phyloP scores from a whole-genome alignment of 2,113 vertebrate genomes.

The Semnopithecus entellus region DNA sequence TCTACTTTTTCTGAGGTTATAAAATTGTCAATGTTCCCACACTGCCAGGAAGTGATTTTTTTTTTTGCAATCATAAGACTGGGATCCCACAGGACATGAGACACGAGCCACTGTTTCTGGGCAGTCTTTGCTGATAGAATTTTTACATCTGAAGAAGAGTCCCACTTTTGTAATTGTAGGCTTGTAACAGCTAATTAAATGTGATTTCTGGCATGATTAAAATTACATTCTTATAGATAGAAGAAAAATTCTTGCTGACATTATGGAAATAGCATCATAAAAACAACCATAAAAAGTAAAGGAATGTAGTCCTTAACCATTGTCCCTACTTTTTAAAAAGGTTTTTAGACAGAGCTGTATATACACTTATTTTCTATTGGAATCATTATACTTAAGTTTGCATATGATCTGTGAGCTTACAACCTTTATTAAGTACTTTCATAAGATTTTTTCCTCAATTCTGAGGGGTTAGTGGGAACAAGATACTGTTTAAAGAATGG shows the following conservation, averaged over 20 bases:
- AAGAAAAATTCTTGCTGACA: neutral
- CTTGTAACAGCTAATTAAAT: neutral
- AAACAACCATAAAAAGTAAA: neutral
- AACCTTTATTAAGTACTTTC: neutral
- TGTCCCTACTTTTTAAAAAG: neutral
- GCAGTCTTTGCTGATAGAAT: too few relatives aligned
- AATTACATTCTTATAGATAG: neutral
- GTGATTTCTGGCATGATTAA: neutral
- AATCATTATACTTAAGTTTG: neutral
- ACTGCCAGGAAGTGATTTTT: neutral
- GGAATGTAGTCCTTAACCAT: neutral
- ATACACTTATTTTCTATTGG: neutral
- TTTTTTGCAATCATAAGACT: neutral
- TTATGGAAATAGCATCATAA: neutral
- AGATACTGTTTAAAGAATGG: neutral
- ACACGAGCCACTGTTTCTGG: fast-evolving
- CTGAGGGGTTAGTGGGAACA: neutral
- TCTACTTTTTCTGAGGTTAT: neutral
- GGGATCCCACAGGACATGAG: too few relatives aligned
- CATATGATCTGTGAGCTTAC: neutral
- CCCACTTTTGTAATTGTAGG: neutral
- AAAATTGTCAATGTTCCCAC: neutral
- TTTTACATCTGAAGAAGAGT: neutral
- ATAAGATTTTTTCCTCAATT: neutral
- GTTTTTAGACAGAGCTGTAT: neutral